Evolutionary conservation across 2,888 invertebrate genomes (phyloP), one percentile per base, ranked within the genome.

Genomic region (Oligia fasciuncula): DNA sequence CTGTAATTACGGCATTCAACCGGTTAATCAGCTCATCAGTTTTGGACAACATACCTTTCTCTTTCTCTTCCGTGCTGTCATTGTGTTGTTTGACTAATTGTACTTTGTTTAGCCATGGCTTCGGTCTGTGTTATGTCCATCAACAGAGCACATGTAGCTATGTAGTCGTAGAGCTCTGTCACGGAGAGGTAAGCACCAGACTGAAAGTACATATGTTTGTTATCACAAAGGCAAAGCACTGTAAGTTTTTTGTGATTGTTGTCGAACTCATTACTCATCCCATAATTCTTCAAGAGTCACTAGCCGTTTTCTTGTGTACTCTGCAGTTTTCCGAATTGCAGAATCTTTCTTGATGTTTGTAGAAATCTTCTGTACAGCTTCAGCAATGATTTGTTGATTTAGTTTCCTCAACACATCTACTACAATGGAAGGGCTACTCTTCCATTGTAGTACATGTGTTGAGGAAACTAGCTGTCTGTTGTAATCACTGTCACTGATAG

Each of bases 331-430:
- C 11, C 29, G 46, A 72, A 43, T 72, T 46, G 72, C 19, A 72
- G 43, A 72, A 72, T 72, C 46, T 29, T 72, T 72, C 29, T 19
- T 72, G 5, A 62, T 72, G 46, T 62, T 62, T 46, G 29, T 72
- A 1, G 60, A 72, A 29, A 60, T 19, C 19, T 72, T 72, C 60
- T 72, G 60, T 29, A 62, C 13, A 29, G n/a, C 46, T 72, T 62
- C 60, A 72, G 60, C 60, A 17, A 72, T 72, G 60, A 62, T 72
- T 17, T n/a, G n/a, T 72, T 72, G 46, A 43, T 60, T 60, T 29
- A 29, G 29, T 29, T 29, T 29, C 29, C 29, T 29, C 29, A 29
- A 29, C 29, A 29, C 29, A 29, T 29, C 29, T 29, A 29, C 29
- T 29, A 29, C 29, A 29, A 29, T 29, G 29, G 29, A 29, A 29